A percentile compares a stretch with the other conserved stretches of the same genome.
phyloP scores from a whole-genome alignment of 1,140 invertebrate genomes.

The Lepidurus arcticus region DNA sequence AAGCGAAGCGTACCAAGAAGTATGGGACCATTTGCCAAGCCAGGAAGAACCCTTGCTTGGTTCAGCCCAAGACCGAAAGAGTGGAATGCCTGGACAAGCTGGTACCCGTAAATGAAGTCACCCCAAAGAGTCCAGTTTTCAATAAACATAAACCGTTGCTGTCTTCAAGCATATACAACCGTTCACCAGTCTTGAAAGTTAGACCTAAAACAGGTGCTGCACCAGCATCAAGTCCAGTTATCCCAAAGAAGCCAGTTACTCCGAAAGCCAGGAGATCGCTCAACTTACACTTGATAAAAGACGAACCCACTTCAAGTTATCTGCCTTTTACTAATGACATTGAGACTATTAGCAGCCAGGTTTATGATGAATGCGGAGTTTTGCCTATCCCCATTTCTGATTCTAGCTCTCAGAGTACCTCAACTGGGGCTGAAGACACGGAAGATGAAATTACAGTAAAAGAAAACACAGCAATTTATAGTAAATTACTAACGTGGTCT shows the following conservation, averaged over 20 bases:
- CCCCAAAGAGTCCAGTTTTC: neutral
- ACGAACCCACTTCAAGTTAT: neutral
- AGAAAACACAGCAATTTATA: neutral
- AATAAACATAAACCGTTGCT: neutral
- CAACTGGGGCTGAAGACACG: conserved; percentile 5
- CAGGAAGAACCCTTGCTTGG: neutral
- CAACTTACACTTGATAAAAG: neutral
- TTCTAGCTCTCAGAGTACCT: neutral
- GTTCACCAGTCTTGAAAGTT: neutral
- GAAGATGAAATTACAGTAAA: neutral
- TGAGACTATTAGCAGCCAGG: neutral
- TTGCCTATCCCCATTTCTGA: neutral
- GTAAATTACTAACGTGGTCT: neutral
- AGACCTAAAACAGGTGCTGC: neutral
- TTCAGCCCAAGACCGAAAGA: neutral
- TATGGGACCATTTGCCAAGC: conserved; percentile 2
- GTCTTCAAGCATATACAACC: neutral
- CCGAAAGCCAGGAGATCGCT: neutral
- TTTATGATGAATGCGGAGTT: neutral
- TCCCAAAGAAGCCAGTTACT: neutral
- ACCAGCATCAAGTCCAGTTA: neutral
- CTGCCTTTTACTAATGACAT: neutral
- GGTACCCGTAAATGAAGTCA: neutral
- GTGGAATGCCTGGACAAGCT: neutral
- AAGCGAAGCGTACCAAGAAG: conserved; percentile 1